Evolutionary conservation across 2,113 vertebrate species (phyloP).

Genomic region (Tapirus terrestris): DNA sequence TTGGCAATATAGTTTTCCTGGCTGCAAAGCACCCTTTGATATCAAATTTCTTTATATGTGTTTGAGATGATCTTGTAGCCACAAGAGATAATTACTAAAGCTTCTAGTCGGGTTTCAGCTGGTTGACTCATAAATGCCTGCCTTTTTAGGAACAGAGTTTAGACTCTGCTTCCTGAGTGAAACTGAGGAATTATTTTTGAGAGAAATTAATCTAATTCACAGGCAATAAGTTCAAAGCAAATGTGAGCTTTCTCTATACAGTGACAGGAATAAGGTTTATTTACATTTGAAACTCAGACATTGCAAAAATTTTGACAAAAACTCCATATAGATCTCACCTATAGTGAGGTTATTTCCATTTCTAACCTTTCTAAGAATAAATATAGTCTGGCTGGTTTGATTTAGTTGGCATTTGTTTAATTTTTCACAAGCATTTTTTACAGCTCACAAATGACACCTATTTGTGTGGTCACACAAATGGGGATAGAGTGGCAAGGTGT

Average conservation of each 20-base stretch:
- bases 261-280: neutral
- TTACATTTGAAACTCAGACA: slow-evolving; percentile 20
- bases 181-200: neutral
- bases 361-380: slow-evolving; percentile 21
- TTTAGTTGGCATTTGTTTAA: neutral
- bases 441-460: neutral
- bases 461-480: neutral
- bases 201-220: slow-evolving; percentile 12
- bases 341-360: neutral
- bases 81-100: neutral
- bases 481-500: neutral
- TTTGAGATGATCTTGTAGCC: neutral
- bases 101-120: neutral
- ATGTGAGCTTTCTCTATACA: neutral
- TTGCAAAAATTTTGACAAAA: neutral
- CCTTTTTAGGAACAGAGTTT: neutral
- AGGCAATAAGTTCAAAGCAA: neutral
- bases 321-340: neutral
- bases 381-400: neutral
- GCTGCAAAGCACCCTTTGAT: neutral
- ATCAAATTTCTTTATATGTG: neutral
- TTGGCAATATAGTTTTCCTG: neutral
- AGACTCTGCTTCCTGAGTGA: neutral
- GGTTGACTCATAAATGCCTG: neutral
- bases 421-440: neutral